phyloP scores from a whole-genome alignment of 1,140 invertebrate species.

The Bombyx mandarina region DNA sequence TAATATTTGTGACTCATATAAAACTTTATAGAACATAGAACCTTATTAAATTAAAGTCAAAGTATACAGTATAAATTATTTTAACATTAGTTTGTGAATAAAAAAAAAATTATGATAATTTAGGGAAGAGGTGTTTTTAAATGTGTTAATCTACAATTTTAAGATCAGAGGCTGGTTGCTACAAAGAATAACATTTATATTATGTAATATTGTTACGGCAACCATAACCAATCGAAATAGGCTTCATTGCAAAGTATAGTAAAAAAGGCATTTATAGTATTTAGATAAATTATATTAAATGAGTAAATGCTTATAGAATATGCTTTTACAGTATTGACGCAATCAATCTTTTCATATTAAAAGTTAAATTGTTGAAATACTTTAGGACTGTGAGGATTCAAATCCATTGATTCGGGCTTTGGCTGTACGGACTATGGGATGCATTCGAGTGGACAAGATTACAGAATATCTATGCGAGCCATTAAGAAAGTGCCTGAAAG shows the following conservation, averaged over 20 bases:
- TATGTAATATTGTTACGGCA: not conserved
- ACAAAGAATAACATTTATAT: not conserved
- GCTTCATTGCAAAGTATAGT: not conserved
- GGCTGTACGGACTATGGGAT: slow-evolving; percentile 99
- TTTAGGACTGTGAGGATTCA: slow-evolving; percentile 98
- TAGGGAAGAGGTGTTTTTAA: no score
- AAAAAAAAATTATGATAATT: no score
- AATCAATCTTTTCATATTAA: slow-evolving; percentile 29
- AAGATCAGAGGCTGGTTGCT: no score
- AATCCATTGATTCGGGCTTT: slow-evolving; percentile 98
- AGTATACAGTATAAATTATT: no score
- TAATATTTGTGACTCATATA: no score
- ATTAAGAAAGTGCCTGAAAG: slow-evolving; percentile 96
- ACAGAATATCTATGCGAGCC: slow-evolving; percentile 99
- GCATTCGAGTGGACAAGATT: slow-evolving; percentile 99
- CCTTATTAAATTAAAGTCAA: no score
- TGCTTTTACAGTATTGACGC: slow-evolving; percentile 52
- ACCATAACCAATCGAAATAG: not conserved
- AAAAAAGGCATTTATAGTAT: not conserved
- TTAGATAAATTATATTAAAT: not conserved
- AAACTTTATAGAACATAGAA: no score
- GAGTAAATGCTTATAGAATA: not conserved
- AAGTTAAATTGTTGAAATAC: slow-evolving; percentile 21
- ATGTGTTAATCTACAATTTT: no score
- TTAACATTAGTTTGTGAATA: no score